Percentiles rank a stretch among this genome's conserved stretches.
Conservation (phyloP, 2,888 invertebrate species). For the Oscheius onirici region DNA sequence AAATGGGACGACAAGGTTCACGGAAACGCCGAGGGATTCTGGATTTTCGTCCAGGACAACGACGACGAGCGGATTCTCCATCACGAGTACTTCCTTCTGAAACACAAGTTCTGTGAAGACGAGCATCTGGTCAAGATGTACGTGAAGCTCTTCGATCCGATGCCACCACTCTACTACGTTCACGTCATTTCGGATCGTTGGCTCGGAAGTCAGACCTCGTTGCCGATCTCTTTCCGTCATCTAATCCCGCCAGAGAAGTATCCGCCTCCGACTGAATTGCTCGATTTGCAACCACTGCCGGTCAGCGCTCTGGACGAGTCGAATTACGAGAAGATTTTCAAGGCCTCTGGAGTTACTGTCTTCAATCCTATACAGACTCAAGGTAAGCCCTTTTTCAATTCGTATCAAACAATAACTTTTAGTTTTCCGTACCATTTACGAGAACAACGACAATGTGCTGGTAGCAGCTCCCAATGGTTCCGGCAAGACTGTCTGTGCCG, state of each 20-base stretch:
- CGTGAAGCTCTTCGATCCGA: constrained; percentile 96
- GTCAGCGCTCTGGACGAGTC: constrained; percentile 87
- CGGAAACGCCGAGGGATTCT: constrained; percentile 77
- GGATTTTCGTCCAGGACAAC: constrained; percentile 78
- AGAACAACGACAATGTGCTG: constrained; percentile 94
- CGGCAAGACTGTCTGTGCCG: constrained; percentile 85
- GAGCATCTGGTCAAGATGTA: constrained; percentile 97
- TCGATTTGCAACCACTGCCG: constrained; percentile 95
- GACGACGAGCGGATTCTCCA: constrained; percentile 82
- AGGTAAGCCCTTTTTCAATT: constrained; percentile 71
- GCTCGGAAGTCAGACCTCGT: constrained; percentile 73
- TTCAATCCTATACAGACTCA: constrained; percentile 99
- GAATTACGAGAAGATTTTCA: constrained; percentile 86
- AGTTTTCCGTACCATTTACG: constrained; percentile 95
- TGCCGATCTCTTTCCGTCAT: constrained; percentile 96
- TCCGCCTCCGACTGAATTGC: constrained; percentile 93
- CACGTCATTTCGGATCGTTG: constrained; percentile 76
- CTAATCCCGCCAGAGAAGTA: constrained; percentile 97
- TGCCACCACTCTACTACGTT: constrained; percentile 97
- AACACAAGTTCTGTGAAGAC: constrained; percentile 88
- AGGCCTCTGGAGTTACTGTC: constrained; percentile 83
- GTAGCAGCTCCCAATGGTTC: constrained; percentile 77
- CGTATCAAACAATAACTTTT: constrained; percentile 34
- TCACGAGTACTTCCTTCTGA: constrained; percentile 92
- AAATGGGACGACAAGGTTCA: constrained; percentile 94